A percentile compares a stretch with the other conserved stretches of the same genome.
These are phyloP conservation scores for Neodon shergylaensis DNA, from an alignment of 2,113 vertebrate genomes.

Conservation along the genomic window DNA sequence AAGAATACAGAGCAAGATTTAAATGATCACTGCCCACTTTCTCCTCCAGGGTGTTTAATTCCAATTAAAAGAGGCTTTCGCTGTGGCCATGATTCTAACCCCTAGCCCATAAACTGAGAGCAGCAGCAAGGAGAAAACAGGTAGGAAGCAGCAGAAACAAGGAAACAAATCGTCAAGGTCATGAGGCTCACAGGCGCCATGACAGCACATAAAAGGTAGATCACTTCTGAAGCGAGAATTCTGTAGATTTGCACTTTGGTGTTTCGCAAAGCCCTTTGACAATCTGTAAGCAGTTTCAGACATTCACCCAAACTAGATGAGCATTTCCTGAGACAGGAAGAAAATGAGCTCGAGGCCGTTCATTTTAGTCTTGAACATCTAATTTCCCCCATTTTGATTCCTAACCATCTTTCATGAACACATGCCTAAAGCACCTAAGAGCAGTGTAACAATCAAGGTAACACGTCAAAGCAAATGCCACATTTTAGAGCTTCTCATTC, in stretches of 20 bases:
- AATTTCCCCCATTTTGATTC: background rate
- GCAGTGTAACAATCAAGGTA: constrained; percentile 46
- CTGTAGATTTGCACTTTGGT: background rate
- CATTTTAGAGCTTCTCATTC: constrained; percentile 44
- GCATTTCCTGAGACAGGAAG: background rate
- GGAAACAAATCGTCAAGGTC: background rate
- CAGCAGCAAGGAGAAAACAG: background rate
- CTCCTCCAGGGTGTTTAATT: background rate
- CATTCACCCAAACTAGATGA: constrained; percentile 1
- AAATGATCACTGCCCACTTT: background rate
- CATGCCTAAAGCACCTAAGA: constrained; percentile 10
- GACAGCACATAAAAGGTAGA: background rate
- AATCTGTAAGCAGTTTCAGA: background rate
- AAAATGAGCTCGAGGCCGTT: constrained; percentile 18
- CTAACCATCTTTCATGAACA: constrained; percentile 20
- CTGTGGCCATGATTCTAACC: background rate
- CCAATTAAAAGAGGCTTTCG: background rate
- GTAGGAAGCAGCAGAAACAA: background rate
- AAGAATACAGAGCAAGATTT: background rate
- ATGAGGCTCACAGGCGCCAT: background rate
- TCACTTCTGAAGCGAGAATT: constrained; percentile 50
- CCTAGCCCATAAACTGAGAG: background rate
- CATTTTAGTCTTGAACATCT: constrained; percentile 22
- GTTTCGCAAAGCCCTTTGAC: constrained; percentile 54
- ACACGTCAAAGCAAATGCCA: constrained; percentile 46